Evolutionary conservation across 2,888 invertebrate genomes (phyloP).

Genomic region (Ennomos fuscantarius): DNA sequence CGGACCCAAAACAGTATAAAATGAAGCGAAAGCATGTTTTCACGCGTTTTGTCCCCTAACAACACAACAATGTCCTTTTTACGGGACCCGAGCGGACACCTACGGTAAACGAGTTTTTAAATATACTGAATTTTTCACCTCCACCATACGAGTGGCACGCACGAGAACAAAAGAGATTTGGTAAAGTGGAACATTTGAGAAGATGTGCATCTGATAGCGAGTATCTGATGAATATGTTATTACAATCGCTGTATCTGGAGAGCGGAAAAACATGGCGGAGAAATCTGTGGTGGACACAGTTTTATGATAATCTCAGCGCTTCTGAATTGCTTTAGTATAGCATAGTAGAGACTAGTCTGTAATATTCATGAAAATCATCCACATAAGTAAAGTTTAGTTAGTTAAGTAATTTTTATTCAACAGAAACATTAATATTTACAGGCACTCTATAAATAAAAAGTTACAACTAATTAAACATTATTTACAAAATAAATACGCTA

Average conservation of each 20-base stretch:
- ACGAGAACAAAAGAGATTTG: background rate
- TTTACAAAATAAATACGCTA: too few species aligned
- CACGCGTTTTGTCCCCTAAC: conserved; percentile 36
- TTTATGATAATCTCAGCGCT: too few species aligned
- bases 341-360: too few species aligned
- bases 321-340: too few species aligned
- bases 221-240: conserved; percentile 23
- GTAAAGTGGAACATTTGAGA: conserved; percentile 12
- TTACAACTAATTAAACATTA: too few species aligned
- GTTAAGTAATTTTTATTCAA: too few species aligned
- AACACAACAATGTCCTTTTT: conserved; percentile 40
- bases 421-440: too few species aligned
- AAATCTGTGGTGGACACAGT: background rate
- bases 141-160: conserved; percentile 7
- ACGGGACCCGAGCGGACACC: conserved; percentile 36
- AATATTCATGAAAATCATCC: too few species aligned
- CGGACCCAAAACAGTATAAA: conserved; percentile 24
- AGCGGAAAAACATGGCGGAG: background rate
- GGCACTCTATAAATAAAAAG: too few species aligned
- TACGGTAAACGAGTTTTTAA: conserved; percentile 44
- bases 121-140: conserved; percentile 41
- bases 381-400: too few species aligned
- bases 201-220: conserved; percentile 16
- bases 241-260: conserved; percentile 10
- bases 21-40: conserved; percentile 32